Base-by-base conservation (phyloP, 2,888 invertebrate genomes). In the Dexiosoma caninum region DNA sequence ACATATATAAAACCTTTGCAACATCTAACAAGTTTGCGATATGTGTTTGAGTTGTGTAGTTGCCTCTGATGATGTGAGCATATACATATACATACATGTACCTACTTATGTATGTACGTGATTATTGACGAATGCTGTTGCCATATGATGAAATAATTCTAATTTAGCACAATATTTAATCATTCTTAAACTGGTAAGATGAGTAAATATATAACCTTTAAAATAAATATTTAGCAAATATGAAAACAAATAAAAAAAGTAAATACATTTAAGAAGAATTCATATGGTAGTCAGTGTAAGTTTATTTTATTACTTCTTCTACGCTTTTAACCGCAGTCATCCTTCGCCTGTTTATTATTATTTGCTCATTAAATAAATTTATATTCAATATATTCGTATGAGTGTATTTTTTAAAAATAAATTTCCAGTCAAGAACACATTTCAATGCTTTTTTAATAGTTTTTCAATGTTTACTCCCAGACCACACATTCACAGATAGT, bases 91-190 rank as follows among this genome's bases (percentile, higher is more conserved):
- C n/a, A n/a, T n/a, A n/a, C n/a, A n/a, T n/a, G n/a, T n/a, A n/a
- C n/a, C n/a, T n/a, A n/a, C n/a, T n/a, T n/a, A n/a, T n/a, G n/a
- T n/a, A n/a, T 12, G n/a, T 37, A 37, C 10, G 12, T n/a, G n/a
- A n/a, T n/a, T 37, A 19, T 53, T 51, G 27, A 19, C 27, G 9
- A 16, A 30, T 59, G 44, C 10, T 40, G 23, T 1, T 19, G 49
- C 53, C 67, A 75, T 19, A 64, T 64, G 57, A 64, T 60, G 53
- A 60, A 72, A 78, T 72, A 60, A 49, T 59, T 66, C 16, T 66
- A 71, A 71, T 27, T 27, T 71, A 49, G 27, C 21, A 37, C 23
- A 53, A 14, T 21, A 2, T 44, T 10, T 23, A 60, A 46, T 71
- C 55, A 46, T 60, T 12, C 30, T 4, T 32, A n/a, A 71, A 71